phyloP scores from a whole-genome alignment of 2,113 vertebrate species.

The Sclerurus mexicanus region DNA sequence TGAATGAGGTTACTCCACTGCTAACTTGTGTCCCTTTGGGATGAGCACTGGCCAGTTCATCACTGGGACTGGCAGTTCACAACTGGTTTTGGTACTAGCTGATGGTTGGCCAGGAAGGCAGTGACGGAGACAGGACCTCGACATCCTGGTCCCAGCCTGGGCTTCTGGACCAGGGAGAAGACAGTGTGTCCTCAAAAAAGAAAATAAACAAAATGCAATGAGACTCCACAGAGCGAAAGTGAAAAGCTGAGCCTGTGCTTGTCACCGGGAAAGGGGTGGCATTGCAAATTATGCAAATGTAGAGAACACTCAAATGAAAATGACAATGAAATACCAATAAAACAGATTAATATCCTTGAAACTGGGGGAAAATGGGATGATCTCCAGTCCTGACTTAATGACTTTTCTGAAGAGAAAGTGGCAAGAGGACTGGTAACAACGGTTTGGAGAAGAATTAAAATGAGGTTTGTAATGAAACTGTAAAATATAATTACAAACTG shows the following conservation, averaged over 20 bases:
- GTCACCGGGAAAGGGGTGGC: slow-evolving; percentile 33
- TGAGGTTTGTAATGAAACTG: slow-evolving; percentile 71
- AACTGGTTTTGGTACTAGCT: not conserved
- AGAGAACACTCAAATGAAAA: slow-evolving; percentile 46
- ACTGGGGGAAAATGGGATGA: slow-evolving; percentile 72
- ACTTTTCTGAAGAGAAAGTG: slow-evolving; percentile 66
- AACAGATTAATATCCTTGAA: slow-evolving; percentile 77
- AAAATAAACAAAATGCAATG: not conserved
- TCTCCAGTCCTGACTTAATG: slow-evolving; percentile 75
- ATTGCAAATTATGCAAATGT: slow-evolving; percentile 73
- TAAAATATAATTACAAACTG: slow-evolving; percentile 72
- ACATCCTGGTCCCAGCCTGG: not conserved
- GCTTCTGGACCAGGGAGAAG: not conserved
- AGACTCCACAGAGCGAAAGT: not conserved
- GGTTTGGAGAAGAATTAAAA: slow-evolving; percentile 69
- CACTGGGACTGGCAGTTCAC: not conserved
- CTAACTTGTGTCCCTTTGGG: accelerated
- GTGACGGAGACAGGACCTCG: not conserved
- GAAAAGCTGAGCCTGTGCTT: slow-evolving; percentile 25
- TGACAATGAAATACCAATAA: slow-evolving; percentile 77
- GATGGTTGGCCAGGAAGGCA: not conserved
- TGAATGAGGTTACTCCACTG: not conserved
- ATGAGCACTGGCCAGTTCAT: not conserved
- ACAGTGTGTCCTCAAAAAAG: not conserved
- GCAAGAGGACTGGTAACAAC: slow-evolving; percentile 39